Evolutionary conservation across 23 tunicate species (phyloP), one percentile per base, ranked within the genome.

Genomic region (Phallusia fumigata): DNA sequence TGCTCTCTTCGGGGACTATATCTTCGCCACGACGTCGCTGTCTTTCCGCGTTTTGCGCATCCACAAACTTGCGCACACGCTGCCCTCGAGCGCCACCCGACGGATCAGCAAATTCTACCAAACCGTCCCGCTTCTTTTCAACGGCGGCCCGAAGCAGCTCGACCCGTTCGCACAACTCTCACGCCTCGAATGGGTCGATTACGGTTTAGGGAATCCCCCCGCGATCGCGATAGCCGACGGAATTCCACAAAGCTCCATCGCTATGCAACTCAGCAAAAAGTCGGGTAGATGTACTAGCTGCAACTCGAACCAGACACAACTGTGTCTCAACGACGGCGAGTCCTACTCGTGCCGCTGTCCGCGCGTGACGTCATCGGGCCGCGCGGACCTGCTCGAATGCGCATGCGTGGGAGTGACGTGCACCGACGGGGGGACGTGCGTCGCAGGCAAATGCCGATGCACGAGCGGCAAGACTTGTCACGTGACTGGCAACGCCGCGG

Each of bases 31-130:
- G 15, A 76, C 82, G 2, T 76, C 31, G 36, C 65, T 11, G 31
- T 83, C 87, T 11, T 87, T 87, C 80, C 65, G 52, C 26, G 83
- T 92, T 30, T 84, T 84, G 45, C 91, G 97, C 0, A 65, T 92
- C 33, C 73, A 92, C 74, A 92, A 92, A 47, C 64, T 86, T 26
- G 85, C 96, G 24, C 82, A 91, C 53, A 53, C 83, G n/a, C 19
- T 53, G 12, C 69, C 69, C 26, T 58, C 69, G 28, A 58, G 69
- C 26, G 26, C 69, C 69, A 58, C 69, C 69, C 26, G 16, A 24
- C 26, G 28, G 16, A 8, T 58, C 15, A 58, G 69, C 28, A 58
- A 58, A 24, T 58, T 13, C 69, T 16, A 58, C 28, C 69, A 58
- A 24, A 58, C 69, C 5, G 28, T 58, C 69, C 69, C 69, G 28